phyloP scores from a whole-genome alignment of 2,113 vertebrate genomes.

The Neogobius melanostomus region DNA sequence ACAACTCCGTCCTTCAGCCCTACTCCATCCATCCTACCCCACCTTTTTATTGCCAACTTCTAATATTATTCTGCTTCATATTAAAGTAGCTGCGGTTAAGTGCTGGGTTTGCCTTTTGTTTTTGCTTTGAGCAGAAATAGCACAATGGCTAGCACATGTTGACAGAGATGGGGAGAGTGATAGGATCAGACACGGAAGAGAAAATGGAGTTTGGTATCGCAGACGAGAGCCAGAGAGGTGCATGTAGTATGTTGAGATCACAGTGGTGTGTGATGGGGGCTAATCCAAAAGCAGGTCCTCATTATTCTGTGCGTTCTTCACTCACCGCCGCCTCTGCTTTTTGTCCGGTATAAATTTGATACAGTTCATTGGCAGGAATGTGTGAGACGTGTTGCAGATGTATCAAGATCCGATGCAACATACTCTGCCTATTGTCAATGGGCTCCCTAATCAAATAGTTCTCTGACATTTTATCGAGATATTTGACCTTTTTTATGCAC shows the following conservation, averaged over 20 bases:
- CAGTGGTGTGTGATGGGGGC: constrained; percentile 22
- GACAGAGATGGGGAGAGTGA: constrained; percentile 33
- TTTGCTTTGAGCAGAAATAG: constrained; percentile 57
- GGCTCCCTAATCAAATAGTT: constrained; percentile 19
- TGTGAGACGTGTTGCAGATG: not conserved
- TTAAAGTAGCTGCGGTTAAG: constrained; percentile 61
- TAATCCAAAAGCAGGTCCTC: constrained; percentile 40
- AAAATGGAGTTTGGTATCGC: constrained; percentile 14
- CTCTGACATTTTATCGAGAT: not conserved
- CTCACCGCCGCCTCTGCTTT: constrained; percentile 41
- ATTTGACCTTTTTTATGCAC: not conserved
- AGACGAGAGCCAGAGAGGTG: constrained; percentile 3
- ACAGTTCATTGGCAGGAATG: constrained; percentile 19
- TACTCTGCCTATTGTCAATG: constrained; percentile 23
- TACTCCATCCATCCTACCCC: constrained; percentile 15
- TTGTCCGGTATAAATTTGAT: constrained; percentile 25
- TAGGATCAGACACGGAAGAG: constrained; percentile 5
- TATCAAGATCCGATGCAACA: constrained; percentile 9
- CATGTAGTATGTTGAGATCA: constrained; percentile 29
- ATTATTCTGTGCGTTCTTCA: constrained; percentile 44
- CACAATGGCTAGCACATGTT: constrained; percentile 60
- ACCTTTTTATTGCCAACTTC: constrained; percentile 10
- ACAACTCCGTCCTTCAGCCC: not conserved
- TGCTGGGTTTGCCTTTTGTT: constrained; percentile 44
- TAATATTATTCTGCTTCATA: constrained; percentile 54